phyloP scores from a whole-genome alignment of 2,797 vertebrate genomes.

The Myotis findleyi region DNA sequence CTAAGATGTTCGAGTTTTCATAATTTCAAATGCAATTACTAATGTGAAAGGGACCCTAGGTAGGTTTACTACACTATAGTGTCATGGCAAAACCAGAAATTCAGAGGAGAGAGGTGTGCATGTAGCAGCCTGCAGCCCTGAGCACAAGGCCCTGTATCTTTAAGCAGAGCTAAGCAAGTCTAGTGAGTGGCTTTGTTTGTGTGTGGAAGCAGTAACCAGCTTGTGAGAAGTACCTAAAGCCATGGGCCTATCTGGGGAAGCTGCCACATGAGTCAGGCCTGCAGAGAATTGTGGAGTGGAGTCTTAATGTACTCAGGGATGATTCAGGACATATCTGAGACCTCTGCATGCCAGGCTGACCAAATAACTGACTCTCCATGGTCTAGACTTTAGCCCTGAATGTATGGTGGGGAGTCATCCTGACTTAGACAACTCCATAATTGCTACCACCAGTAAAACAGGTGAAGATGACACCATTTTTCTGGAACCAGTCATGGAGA shows the following conservation, averaged over 20 bases:
- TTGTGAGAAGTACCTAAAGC: slow-evolving; percentile 39
- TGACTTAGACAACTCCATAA: neutral
- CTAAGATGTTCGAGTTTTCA: neutral
- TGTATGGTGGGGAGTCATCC: neutral
- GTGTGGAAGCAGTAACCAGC: slow-evolving; percentile 25
- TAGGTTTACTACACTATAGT: neutral
- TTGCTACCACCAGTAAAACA: neutral
- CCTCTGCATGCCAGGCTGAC: neutral
- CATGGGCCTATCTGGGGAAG: slow-evolving; percentile 58
- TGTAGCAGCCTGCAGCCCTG: neutral
- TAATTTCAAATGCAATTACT: neutral
- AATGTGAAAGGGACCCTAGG: neutral
- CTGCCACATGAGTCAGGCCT: slow-evolving; percentile 59
- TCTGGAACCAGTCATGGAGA: neutral
- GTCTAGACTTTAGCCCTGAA: neutral
- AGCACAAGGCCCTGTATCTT: neutral
- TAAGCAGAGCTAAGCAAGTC: neutral
- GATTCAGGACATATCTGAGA: slow-evolving; percentile 57
- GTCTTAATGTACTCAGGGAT: neutral
- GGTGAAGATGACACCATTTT: neutral
- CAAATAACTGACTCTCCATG: neutral
- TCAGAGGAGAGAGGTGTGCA: neutral
- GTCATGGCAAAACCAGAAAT: neutral
- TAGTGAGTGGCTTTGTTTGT: slow-evolving; percentile 19
- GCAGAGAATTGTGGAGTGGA: neutral